Base-by-base conservation (phyloP, 2,888 invertebrate species). In the Pandemis corylana region DNA sequence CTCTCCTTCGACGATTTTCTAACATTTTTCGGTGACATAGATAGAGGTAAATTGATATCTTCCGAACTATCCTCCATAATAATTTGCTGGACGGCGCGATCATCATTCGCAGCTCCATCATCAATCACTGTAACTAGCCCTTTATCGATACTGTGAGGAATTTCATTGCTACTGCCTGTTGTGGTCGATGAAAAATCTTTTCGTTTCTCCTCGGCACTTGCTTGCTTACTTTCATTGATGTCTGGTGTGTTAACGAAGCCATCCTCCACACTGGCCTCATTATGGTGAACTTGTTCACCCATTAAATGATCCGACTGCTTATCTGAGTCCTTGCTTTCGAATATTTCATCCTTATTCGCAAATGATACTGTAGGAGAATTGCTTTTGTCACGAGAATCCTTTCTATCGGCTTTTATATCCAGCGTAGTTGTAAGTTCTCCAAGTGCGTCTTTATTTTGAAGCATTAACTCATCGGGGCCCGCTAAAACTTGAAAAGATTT, bases 401-500 rank as follows among this genome's bases (percentile, higher is more conserved):
- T 85, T 81, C 87, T 84, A 77, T 89, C 87, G 77, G 84, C 80
- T 78, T 85, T 87, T 5, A 53, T 36, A 4, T 74, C 74, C 62
- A 75, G 20, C n/a, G 65, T 65, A 36, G 67, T 62, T 12, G 84
- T 85, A 82, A 89, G 80, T 80, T 93, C 86, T 70, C 88, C 89
- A 65, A 90, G 83, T 53, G 78, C 72, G 62, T 85, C 83, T 80
- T 86, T 87, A 74, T 78, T 84, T 76, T 84, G 81, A 46, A 79
- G 79, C 44, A 82, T 59, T 20, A 79, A 79, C 80, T 89, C 88
- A 77, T 90, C 89, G 2, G 94, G 94, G 0, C 93, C 93, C 41
- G 93, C 90, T 77, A 94, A 82, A 41, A 94, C 84, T 83, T 93
- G 93, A 82, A 94, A 94, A 28, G 94, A 94, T 77, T 89, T 86